Conservation (phyloP, 2,797 vertebrate species). For the Pangasius djambal region DNA sequence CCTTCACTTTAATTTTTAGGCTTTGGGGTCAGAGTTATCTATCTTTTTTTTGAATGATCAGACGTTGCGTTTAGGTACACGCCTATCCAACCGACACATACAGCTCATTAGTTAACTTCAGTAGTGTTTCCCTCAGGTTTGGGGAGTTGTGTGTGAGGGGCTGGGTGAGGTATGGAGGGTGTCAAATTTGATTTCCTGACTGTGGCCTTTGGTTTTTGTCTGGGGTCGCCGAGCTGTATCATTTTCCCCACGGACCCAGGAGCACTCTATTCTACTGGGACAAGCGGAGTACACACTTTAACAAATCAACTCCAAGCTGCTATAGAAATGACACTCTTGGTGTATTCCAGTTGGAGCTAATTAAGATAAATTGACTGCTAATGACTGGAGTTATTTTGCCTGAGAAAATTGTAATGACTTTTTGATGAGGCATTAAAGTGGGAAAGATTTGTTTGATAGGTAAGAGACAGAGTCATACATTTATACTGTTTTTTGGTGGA, state of each 20-base stretch:
- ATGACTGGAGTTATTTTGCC: not conserved
- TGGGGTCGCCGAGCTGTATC: conserved; percentile 46
- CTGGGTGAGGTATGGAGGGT: conserved; percentile 42
- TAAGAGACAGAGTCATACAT: not conserved
- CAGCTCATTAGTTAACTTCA: conserved; percentile 44
- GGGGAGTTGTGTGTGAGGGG: conserved; percentile 22
- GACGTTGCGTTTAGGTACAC: not conserved
- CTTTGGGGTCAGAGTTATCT: not conserved
- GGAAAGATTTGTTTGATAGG: not conserved
- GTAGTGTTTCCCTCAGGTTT: conserved; percentile 17
- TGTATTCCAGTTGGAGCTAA: not conserved
- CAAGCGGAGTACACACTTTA: conserved; percentile 3
- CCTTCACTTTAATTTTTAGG: not conserved
- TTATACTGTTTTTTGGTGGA: not conserved
- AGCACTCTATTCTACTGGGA: conserved; percentile 15
- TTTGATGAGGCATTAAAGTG: not conserved
- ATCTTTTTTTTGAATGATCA: conserved; percentile 6
- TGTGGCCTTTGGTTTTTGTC: conserved; percentile 38
- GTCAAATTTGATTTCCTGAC: conserved; percentile 53
- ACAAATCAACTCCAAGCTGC: not conserved
- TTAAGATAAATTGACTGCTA: not conserved
- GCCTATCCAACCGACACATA: conserved; percentile 17
- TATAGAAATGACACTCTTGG: not conserved
- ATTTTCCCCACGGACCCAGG: conserved; percentile 41
- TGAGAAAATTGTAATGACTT: not conserved